These are phyloP conservation scores for Nesidiocoris tenuis DNA, from an alignment of 2,888 invertebrate species.

Conservation along the genomic window DNA sequence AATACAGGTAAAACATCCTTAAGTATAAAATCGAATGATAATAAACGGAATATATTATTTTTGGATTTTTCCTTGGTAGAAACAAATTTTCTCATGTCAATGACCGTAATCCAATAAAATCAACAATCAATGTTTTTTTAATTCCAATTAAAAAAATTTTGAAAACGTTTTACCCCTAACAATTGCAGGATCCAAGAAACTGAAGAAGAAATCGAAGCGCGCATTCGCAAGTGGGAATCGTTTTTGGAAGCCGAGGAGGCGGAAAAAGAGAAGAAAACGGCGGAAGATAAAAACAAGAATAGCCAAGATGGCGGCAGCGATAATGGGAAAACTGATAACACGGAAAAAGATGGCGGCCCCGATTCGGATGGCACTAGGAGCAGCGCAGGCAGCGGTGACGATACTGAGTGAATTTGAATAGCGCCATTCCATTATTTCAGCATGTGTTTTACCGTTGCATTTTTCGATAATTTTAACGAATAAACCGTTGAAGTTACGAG, in stretches of 20 bases:
- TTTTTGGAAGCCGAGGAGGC: conserved; percentile 62
- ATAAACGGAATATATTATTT: no score
- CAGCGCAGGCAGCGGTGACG: conserved; percentile 50
- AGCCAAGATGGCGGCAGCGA: no score
- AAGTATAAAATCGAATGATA: no score
- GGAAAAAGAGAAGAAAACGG: conserved; percentile 35
- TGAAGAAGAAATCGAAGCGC: conserved; percentile 76
- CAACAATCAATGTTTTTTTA: no score
- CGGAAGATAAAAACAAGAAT: neutral
- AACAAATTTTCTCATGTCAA: no score
- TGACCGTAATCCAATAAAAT: no score
- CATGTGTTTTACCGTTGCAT: no score
- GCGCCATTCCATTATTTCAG: neutral
- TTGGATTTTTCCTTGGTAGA: no score
- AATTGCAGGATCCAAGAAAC: conserved; percentile 84
- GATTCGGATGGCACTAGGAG: conserved; percentile 49
- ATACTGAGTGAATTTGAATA: conserved; percentile 46
- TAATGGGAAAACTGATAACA: neutral
- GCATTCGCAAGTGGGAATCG: conserved; percentile 84
- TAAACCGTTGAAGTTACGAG: no score
- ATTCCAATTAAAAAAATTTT: no score
- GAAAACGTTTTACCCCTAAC: no score
- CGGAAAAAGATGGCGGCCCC: neutral
- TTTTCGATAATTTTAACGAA: no score
- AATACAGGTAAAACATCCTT: conserved; percentile 77